These are phyloP conservation scores for Sycophila texana DNA, from an alignment of 2,888 invertebrate genomes.

Conservation along the genomic window DNA sequence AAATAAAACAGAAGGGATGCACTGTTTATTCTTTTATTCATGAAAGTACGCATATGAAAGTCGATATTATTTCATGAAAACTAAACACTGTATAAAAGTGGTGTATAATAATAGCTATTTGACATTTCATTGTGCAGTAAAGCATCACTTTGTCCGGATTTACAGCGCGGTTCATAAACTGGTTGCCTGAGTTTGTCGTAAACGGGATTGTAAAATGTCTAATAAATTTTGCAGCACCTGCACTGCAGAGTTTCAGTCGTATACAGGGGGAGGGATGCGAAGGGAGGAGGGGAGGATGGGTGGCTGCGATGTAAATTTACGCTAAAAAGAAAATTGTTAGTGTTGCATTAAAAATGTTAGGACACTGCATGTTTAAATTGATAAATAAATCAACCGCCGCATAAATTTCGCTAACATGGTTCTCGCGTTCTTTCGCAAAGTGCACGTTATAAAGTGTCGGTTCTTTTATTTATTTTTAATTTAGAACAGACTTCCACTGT, in stretches of 20 bases:
- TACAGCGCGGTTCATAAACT: neutral
- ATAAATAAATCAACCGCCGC: neutral
- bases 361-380: neutral
- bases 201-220: slow-evolving; percentile 13
- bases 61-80: no score
- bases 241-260: neutral
- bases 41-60: no score
- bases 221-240: slow-evolving; percentile 24
- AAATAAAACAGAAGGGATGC: no score
- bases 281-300: no score
- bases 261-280: neutral
- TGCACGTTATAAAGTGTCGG: no score
- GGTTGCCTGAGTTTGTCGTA: slow-evolving; percentile 12
- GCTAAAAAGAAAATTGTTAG: slow-evolving; percentile 8
- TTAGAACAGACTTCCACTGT: neutral
- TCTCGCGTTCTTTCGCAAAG: no score
- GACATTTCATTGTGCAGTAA: neutral
- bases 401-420: no score
- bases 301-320: neutral
- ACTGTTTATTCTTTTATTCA: no score
- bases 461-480: no score
- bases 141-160: slow-evolving; percentile 2
- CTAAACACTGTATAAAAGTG: neutral
- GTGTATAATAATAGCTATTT: neutral
- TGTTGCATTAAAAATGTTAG: neutral